These are phyloP conservation scores for Ypsolopha sequella DNA, from an alignment of 2,888 invertebrate genomes.

Conservation along the genomic window DNA sequence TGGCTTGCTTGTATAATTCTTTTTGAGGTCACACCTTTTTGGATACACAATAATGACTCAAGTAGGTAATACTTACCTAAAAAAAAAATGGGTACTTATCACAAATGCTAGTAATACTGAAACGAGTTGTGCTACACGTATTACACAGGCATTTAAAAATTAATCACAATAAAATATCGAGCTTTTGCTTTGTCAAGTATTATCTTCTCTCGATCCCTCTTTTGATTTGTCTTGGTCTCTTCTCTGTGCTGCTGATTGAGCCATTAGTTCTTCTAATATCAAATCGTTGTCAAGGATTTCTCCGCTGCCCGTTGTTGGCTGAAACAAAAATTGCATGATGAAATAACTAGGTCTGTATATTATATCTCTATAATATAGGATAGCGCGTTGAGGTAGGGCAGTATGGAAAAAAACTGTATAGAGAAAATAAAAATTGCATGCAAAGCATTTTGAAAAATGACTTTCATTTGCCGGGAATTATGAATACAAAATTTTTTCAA, in stretches of 20 bases:
- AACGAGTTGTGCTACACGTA: conserved; percentile 12
- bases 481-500: too few relatives aligned
- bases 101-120: conserved; percentile 51
- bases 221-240: conserved; percentile 30
- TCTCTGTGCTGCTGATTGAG: conserved; percentile 40
- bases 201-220: conserved; percentile 31
- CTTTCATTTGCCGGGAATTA: too few relatives aligned
- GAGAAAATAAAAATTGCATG: too few relatives aligned
- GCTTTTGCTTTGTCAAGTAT: conserved; percentile 44
- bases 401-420: too few relatives aligned
- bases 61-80: neutral
- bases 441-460: too few relatives aligned
- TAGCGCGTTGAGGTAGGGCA: too few relatives aligned
- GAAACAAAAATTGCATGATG: conserved; percentile 16
- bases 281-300: conserved; percentile 55
- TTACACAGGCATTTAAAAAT: conserved; percentile 12
- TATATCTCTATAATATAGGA: too few relatives aligned
- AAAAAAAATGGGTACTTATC: conserved; percentile 14
- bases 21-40: too few relatives aligned
- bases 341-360: too few relatives aligned
- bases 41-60: too few relatives aligned
- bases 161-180: conserved; percentile 48
- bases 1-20: too few relatives aligned
- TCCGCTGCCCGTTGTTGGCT: conserved; percentile 48
- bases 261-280: conserved; percentile 48